A percentile compares a stretch with the other conserved stretches of the same genome.
Conservation (phyloP, 2,888 invertebrate species). For the Cryptus armator region DNA sequence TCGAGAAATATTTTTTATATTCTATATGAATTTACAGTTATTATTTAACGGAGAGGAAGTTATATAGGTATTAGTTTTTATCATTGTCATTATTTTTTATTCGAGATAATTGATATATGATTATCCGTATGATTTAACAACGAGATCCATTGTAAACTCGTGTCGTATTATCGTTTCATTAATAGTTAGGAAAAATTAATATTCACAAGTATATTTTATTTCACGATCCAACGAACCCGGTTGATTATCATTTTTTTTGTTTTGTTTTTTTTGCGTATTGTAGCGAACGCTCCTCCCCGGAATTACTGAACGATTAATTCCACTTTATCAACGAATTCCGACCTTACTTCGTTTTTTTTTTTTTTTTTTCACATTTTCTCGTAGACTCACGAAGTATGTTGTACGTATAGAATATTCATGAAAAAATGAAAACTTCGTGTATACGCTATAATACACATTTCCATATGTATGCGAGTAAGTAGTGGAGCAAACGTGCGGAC, state of each 20-base stretch:
- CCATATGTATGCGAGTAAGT: conserved; percentile 62
- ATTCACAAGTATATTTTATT: conserved; percentile 49
- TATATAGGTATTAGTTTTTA: conserved; percentile 55
- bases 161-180: conserved; percentile 57
- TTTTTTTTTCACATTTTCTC: conserved; percentile 5
- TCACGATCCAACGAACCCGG: conserved; percentile 45
- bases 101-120: conserved; percentile 63
- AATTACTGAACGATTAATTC: conserved; percentile 24
- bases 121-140: conserved; percentile 55
- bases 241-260: conserved; percentile 18
- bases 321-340: conserved; percentile 30
- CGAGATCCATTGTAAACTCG: conserved; percentile 36
- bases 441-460: conserved; percentile 52
- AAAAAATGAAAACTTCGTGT: conserved; percentile 36
- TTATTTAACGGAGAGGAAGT: conserved; percentile 70
- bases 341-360: conserved; percentile 25
- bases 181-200: conserved; percentile 48
- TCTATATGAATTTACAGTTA: conserved; percentile 78
- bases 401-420: conserved; percentile 40
- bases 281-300: neutral
- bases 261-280: neutral
- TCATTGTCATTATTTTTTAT: conserved; percentile 67
- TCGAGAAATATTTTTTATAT: conserved; percentile 83
- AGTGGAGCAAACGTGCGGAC: conserved; percentile 36
- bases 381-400: conserved; percentile 33